Evolutionary conservation across 2,888 invertebrate genomes (phyloP).

Genomic region (Lordiphosa andalusiaca): DNA sequence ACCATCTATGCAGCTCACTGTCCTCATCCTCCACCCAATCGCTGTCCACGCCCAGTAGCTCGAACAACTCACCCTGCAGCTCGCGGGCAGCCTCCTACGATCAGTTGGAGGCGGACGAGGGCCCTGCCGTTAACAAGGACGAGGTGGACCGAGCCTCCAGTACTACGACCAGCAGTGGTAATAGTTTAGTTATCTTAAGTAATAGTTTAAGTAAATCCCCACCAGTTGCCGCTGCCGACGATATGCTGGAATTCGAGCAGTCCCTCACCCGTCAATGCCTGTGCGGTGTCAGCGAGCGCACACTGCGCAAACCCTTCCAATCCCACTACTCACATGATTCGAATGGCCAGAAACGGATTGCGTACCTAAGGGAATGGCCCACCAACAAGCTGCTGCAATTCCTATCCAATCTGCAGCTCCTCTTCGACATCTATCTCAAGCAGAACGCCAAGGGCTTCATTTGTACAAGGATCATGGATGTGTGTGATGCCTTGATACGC

Average conservation of each 20-base stretch:
- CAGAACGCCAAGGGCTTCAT: constrained; percentile 91
- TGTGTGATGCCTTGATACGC: constrained; percentile 89
- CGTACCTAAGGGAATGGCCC: constrained; percentile 84
- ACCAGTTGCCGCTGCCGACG: constrained; percentile 57
- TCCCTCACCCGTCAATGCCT: constrained; percentile 88
- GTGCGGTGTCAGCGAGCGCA: constrained; percentile 87
- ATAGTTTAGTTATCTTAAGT: constrained; percentile 14
- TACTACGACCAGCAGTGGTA: constrained; percentile 14
- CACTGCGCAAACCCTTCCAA: constrained; percentile 87
- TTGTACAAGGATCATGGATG: constrained; percentile 89
- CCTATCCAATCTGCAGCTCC: constrained; percentile 89
- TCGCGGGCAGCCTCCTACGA: constrained; percentile 72
- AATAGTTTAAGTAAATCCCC: constrained; percentile 24
- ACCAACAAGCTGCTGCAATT: constrained; percentile 87
- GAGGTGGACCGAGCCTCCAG: constrained; percentile 75
- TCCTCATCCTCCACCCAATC: constrained; percentile 76
- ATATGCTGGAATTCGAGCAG: constrained; percentile 79
- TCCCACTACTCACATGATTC: constrained; percentile 82
- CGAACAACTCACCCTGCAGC: constrained; percentile 71
- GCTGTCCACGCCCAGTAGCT: constrained; percentile 58
- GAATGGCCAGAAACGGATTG: constrained; percentile 81
- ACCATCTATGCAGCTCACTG: constrained; percentile 68
- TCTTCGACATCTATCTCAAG: constrained; percentile 91
- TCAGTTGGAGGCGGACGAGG: constrained; percentile 50
- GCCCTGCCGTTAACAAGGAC: constrained; percentile 49